A percentile compares a stretch with the other conserved stretches of the same genome.
Evolutionary conservation across 2,113 vertebrate genomes (phyloP).

Genomic region (Archilochus colubris): DNA sequence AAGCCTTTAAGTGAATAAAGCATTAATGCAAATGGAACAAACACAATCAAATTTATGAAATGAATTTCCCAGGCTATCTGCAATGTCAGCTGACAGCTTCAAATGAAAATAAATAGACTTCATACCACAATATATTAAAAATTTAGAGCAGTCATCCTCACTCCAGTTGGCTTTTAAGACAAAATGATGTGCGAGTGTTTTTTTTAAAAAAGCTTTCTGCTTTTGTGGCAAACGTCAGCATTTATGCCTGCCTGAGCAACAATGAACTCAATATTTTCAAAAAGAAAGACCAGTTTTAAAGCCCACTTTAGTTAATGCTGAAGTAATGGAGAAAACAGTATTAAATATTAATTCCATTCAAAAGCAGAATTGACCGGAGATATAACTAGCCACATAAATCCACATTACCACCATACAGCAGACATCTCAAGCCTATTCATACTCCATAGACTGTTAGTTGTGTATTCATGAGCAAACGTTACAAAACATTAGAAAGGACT

Average conservation of each 20-base stretch:
- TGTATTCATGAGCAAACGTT: background rate
- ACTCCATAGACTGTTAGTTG: background rate
- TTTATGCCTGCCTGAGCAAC: constrained; percentile 12
- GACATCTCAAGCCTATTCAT: constrained; percentile 30
- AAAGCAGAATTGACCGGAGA: constrained; percentile 59
- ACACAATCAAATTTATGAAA: constrained; percentile 38
- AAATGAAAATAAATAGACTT: constrained; percentile 63
- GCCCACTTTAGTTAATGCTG: constrained; percentile 61
- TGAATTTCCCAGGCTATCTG: constrained; percentile 23
- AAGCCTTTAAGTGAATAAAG: constrained; percentile 42
- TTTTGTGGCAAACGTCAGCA: constrained; percentile 24
- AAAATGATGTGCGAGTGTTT: background rate
- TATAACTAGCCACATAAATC: constrained; percentile 54
- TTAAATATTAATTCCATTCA: constrained; percentile 73
- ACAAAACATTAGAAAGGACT: constrained; percentile 14
- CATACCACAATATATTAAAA: constrained; percentile 57
- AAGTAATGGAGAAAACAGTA: constrained; percentile 52
- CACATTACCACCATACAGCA: constrained; percentile 30
- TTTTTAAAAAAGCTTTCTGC: background rate
- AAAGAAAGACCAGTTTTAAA: constrained; percentile 37
- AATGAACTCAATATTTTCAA: constrained; percentile 35
- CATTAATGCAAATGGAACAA: constrained; percentile 23
- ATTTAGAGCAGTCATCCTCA: constrained; percentile 25
- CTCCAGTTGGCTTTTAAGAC: constrained; percentile 21
- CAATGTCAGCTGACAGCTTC: constrained; percentile 30